Base-by-base conservation (phyloP, 2,797 vertebrate genomes). In the Sus cebifrons region DNA sequence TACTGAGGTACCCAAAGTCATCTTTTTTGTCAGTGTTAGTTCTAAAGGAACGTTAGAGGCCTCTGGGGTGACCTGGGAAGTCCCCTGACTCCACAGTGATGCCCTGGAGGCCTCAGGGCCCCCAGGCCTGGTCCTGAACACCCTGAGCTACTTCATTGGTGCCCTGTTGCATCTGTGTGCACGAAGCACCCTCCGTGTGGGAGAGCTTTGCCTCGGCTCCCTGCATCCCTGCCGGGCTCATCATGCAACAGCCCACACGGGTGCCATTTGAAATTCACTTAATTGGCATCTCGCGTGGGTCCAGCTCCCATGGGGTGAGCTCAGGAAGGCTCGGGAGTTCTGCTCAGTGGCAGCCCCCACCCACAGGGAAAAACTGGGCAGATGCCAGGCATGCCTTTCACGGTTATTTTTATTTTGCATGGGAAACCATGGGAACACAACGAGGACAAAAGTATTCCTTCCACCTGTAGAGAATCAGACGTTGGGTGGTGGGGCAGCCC, bases 351-450 rank as follows among this genome's bases (percentile, higher is more conserved):
- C 85, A 64, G 20, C 92, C 97, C 83, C 81, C 86, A 23, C 88
- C 75, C 67, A 5, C 62, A 52, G 84, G 6, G 98, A 98, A 98
- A 98, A 94, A 97, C 97, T 96, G 40, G 96, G 96, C 98, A 98
- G 97, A 97, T 98, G 98, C 98, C 98, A 96, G 84, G 89, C 94
- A 36, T 98, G 96, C 97, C 97, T 98, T 92, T 96, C 97, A 16
- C 13, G 96, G 98, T 98, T 99, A 98, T 98, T 98, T 98, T 99
- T 99, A 98, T 98, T 96, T 89, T 97, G 97, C 95, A 94, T 3
- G 1, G 97, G 97, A 86, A 93, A 95, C 95, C 74, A 65, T 91
- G 94, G 97, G 82, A 97, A 98, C 90, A 83, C 96, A 96, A 95
- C 96, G 94, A 78, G 68, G 84, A 89, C 86, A 44, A 56, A 87